phyloP scores from a whole-genome alignment of 1,140 invertebrate species.

The Manduca sexta region DNA sequence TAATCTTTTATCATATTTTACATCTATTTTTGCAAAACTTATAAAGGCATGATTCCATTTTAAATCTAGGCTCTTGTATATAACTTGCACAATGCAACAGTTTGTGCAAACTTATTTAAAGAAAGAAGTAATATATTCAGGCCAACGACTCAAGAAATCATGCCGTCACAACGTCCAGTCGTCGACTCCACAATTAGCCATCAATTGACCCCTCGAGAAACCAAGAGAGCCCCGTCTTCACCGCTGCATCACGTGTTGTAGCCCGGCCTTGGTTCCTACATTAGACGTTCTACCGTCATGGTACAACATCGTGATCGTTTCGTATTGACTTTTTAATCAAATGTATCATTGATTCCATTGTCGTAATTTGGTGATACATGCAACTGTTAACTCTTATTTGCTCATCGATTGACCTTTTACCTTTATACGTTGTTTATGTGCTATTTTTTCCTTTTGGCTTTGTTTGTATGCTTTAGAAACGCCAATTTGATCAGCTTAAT shows the following conservation, averaged over 20 bases:
- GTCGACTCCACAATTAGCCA: conserved; percentile 45
- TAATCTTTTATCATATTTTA: too few relatives aligned
- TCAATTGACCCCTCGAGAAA: conserved; percentile 51
- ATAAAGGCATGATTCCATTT: too few relatives aligned
- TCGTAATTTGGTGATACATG: too few relatives aligned
- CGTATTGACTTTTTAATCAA: conserved; percentile 7
- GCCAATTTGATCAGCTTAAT: too few relatives aligned
- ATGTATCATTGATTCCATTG: background rate
- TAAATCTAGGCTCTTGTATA: too few relatives aligned
- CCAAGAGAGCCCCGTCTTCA: conserved; percentile 20
- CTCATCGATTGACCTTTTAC: too few relatives aligned
- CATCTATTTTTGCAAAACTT: too few relatives aligned
- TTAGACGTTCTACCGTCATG: conserved; percentile 4
- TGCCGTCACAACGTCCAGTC: conserved; percentile 17
- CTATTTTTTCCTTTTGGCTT: too few relatives aligned
- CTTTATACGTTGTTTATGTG: too few relatives aligned
- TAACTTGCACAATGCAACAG: background rate
- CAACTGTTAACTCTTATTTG: too few relatives aligned
- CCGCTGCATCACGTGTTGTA: conserved; percentile 8
- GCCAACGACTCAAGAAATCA: conserved; percentile 26
- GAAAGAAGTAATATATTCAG: conserved; percentile 6
- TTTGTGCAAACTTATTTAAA: conserved; percentile 1
- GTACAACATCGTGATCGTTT: conserved; percentile 7
- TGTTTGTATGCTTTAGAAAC: too few relatives aligned
- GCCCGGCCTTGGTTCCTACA: conserved; percentile 9